Conservation (phyloP, 2,888 invertebrate species). For the Cosmopolites sordidus region DNA sequence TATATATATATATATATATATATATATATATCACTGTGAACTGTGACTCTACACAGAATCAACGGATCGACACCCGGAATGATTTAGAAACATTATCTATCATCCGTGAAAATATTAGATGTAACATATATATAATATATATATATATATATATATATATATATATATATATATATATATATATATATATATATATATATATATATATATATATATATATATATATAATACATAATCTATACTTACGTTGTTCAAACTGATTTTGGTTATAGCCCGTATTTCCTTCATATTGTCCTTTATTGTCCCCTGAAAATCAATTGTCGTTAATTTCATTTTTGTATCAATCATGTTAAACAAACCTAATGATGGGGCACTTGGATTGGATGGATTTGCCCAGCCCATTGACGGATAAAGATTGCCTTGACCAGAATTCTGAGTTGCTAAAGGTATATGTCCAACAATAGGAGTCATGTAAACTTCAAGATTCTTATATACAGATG, state of each 20-base stretch:
- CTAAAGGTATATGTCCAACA: slow-evolving; percentile 34
- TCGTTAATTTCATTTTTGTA: background rate
- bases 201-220: too few species aligned
- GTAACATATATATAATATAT: too few species aligned
- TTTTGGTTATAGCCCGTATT: slow-evolving; percentile 1
- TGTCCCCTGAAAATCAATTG: background rate
- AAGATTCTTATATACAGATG: slow-evolving; percentile 30
- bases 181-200: too few species aligned
- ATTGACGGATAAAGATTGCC: slow-evolving; percentile 13
- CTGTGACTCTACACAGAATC: too few species aligned
- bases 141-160: too few species aligned
- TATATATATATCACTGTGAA: too few species aligned
- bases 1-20: too few species aligned
- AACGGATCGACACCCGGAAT: too few species aligned
- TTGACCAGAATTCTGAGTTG: slow-evolving; percentile 11
- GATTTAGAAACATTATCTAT: too few species aligned
- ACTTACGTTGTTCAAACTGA: slow-evolving; percentile 26
- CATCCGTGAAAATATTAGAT: too few species aligned
- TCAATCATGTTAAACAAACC: background rate
- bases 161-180: too few species aligned
- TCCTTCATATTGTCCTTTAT: background rate
- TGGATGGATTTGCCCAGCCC: slow-evolving; percentile 7
- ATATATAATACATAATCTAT: too few species aligned
- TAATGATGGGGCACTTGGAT: slow-evolving; percentile 22
- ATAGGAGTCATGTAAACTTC: slow-evolving; percentile 29